Base-by-base conservation (phyloP, 2,113 vertebrate genomes). In the Hassar affinis region DNA sequence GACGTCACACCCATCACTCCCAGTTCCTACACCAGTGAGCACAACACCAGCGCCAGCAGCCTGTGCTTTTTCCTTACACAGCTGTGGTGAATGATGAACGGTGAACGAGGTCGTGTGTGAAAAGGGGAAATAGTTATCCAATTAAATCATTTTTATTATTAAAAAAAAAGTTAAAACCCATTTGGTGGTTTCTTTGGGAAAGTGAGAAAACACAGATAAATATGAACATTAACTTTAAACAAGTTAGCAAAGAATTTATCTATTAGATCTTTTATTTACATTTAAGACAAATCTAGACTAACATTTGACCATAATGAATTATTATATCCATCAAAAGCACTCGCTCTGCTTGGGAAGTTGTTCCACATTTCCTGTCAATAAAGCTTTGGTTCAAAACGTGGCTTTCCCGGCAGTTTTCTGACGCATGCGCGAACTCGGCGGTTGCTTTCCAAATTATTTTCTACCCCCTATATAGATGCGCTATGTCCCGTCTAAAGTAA, bases 321-420 rank as follows among this genome's bases (percentile, higher is more conserved):
- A 8, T 35, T 66, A 8, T 35, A 71, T 71, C 22, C 25, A 45
- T 45, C 1, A 66, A 30, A 33, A 54, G 8, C 15, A 76, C 17
- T 1, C 11, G 27, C 27, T 52, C 17, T 76, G 17, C 6, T 2
- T 22, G 14, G 27, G 9, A 54, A 22, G 35, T 78, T 78, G 54
- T 59, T 15, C 54, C 33, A 18, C 27, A 5, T 42, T 45, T 42
- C n/a, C n/a, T n/a, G n/a, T n/a, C n/a, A n/a, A n/a, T n/a, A n/a
- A n/a, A n/a, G n/a, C 6, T 42, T 42, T 42, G 2, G 2, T 51
- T 51, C 25, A 15, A 74, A 69, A 22, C 6, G 6, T 33, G 17
- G 3, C 0, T 22, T 84, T 84, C 83, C 77, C 83, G 77, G 83
- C 54, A 84, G 49, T 68, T 72, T 71, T 78, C 11, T 51, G 14